These are phyloP conservation scores for Seriola aureovittata DNA, from an alignment of 2,113 vertebrate species.

Conservation along the genomic window DNA sequence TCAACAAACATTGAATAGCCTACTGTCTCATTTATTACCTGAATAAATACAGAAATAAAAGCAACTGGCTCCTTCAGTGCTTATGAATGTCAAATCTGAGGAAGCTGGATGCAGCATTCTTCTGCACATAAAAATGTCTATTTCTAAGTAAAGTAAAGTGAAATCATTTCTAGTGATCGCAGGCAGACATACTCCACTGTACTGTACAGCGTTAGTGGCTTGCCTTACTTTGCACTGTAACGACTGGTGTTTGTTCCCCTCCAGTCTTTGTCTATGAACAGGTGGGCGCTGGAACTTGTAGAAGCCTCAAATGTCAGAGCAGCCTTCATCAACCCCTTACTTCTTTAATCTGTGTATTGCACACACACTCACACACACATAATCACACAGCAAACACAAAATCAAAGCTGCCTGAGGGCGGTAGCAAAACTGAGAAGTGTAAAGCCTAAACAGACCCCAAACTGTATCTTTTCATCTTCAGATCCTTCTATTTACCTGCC, in stretches of 20 bases:
- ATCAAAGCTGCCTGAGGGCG: conserved; percentile 71
- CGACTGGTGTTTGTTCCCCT: conserved; percentile 61
- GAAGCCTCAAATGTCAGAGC: conserved; percentile 80
- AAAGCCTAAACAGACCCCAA: conserved; percentile 66
- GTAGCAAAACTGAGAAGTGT: conserved; percentile 61
- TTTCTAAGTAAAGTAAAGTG: neutral
- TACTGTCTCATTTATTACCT: too few relatives aligned
- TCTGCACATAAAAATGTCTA: neutral
- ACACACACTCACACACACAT: conserved; percentile 36
- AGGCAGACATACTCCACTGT: neutral
- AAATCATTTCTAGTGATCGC: conserved; percentile 7
- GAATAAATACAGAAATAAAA: too few relatives aligned
- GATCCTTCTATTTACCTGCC: conserved; percentile 68
- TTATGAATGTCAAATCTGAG: neutral
- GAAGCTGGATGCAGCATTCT: too few relatives aligned
- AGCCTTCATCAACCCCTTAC: conserved; percentile 69
- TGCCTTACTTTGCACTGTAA: conserved; percentile 33
- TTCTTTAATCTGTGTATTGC: conserved; percentile 73
- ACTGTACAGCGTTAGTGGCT: conserved; percentile 10
- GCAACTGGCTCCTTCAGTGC: neutral
- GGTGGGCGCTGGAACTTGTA: conserved; percentile 67
- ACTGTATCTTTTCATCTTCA: conserved; percentile 70
- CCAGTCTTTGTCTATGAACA: conserved; percentile 66
- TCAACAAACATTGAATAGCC: neutral
- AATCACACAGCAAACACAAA: conserved; percentile 43